Evolutionary conservation across 2,888 invertebrate genomes (phyloP).

Genomic region (Mythimna albipuncta): DNA sequence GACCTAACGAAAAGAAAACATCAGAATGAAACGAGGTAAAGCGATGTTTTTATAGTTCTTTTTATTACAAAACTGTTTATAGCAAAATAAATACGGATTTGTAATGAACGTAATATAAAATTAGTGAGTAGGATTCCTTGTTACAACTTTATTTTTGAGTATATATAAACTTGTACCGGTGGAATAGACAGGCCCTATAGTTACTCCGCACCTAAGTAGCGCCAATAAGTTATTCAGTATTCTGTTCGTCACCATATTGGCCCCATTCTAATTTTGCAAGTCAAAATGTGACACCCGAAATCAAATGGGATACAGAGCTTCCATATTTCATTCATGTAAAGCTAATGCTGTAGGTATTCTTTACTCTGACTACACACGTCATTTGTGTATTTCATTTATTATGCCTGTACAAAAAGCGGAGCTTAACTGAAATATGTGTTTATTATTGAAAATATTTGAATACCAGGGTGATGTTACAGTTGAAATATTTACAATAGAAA

Average conservation of each 20-base stretch:
- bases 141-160: too few species aligned
- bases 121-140: too few species aligned
- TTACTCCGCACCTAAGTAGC: not conserved
- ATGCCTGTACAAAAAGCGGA: not conserved
- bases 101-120: too few species aligned
- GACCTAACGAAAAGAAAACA: too few species aligned
- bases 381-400: conserved; percentile 15
- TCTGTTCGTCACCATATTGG: not conserved
- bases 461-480: not conserved
- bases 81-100: too few species aligned
- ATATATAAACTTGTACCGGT: not conserved
- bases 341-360: conserved; percentile 10
- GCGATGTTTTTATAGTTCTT: too few species aligned
- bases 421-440: not conserved
- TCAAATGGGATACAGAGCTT: conserved; percentile 17
- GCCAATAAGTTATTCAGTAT: conserved; percentile 32
- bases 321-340: conserved; percentile 16
- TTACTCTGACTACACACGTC: not conserved
- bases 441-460: not conserved
- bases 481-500: not conserved
- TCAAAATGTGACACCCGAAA: conserved; percentile 12
- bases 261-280: conserved; percentile 35
- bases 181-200: not conserved
- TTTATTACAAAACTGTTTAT: too few species aligned
- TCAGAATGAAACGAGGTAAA: too few species aligned